phyloP scores from a whole-genome alignment of 1,140 invertebrate genomes.

The Hyphantria cunea region DNA sequence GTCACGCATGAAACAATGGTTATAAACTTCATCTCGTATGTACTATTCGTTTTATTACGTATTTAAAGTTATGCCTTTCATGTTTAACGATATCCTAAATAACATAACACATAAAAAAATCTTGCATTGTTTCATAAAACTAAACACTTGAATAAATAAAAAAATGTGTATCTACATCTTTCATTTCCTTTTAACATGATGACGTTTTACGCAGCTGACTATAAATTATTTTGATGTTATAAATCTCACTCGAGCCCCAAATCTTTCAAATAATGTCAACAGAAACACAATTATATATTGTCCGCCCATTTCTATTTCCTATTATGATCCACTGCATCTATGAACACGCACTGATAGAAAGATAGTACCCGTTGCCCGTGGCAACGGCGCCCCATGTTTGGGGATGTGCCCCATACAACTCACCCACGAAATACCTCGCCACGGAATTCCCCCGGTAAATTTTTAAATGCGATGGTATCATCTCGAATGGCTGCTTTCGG shows the following conservation, averaged over 20 bases:
- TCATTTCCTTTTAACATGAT: slow-evolving; percentile 20
- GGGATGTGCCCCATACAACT: slow-evolving; percentile 57
- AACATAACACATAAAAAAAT: slow-evolving; percentile 49
- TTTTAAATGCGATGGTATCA: slow-evolving; percentile 40
- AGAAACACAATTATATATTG: slow-evolving; percentile 51
- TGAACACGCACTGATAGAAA: slow-evolving; percentile 55
- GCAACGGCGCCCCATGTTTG: slow-evolving; percentile 53
- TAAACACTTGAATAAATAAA: slow-evolving; percentile 54
- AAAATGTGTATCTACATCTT: slow-evolving; percentile 24
- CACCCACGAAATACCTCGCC: slow-evolving; percentile 63
- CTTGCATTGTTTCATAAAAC: slow-evolving; percentile 45
- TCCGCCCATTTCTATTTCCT: slow-evolving; percentile 50
- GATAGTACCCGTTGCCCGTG: slow-evolving; percentile 62
- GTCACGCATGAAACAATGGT: background rate
- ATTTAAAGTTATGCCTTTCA: slow-evolving; percentile 37
- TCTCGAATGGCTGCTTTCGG: slow-evolving; percentile 7
- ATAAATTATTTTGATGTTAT: slow-evolving; percentile 9
- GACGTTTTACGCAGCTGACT: slow-evolving; percentile 44
- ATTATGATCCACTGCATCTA: slow-evolving; percentile 45
- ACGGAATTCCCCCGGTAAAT: slow-evolving; percentile 70
- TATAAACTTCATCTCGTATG: background rate
- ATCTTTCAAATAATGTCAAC: slow-evolving; percentile 55
- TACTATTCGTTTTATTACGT: background rate
- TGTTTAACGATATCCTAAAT: slow-evolving; percentile 50
- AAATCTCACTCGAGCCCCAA: slow-evolving; percentile 48